phyloP scores from a whole-genome alignment of 2,888 invertebrate species.

The Eristalis arbustorum region DNA sequence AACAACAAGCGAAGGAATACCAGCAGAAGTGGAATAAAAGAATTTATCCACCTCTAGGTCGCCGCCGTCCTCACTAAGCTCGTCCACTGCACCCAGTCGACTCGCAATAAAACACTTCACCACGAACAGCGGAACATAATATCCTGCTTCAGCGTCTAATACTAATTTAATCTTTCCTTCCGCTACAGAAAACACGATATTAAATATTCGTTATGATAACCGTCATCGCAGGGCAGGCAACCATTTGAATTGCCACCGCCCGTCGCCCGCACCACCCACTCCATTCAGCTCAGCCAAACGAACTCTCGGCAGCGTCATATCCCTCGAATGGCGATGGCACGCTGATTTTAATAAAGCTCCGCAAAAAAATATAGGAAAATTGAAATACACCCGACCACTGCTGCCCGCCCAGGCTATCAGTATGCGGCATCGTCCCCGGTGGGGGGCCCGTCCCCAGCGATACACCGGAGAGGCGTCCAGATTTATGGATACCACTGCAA shows the following conservation, averaged over 20 bases:
- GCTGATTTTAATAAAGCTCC: conserved; percentile 43
- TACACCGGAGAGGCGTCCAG: conserved; percentile 27
- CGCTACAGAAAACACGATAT: conserved; percentile 63
- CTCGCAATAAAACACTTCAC: conserved; percentile 45
- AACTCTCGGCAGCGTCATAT: not conserved
- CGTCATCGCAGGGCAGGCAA: conserved; percentile 48
- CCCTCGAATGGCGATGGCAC: not conserved
- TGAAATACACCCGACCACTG: not conserved
- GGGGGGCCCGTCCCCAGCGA: not conserved
- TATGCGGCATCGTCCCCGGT: conserved; percentile 6
- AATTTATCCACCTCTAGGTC: not conserved
- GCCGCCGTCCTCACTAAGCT: not conserved
- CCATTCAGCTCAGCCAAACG: not conserved
- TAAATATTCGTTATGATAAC: conserved; percentile 67
- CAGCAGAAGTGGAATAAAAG: not conserved
- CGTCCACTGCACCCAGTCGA: not conserved
- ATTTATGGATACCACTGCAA: conserved; percentile 60
- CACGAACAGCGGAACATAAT: conserved; percentile 25
- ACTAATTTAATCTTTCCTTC: conserved; percentile 66
- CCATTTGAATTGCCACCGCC: conserved; percentile 44
- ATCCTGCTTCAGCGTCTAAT: conserved; percentile 41
- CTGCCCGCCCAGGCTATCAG: not conserved
- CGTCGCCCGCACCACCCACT: not conserved
- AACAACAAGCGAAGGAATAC: not conserved
- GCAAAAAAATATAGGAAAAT: not conserved